Conservation (phyloP, 2,113 vertebrate genomes). For the Lipophrys pholis region DNA sequence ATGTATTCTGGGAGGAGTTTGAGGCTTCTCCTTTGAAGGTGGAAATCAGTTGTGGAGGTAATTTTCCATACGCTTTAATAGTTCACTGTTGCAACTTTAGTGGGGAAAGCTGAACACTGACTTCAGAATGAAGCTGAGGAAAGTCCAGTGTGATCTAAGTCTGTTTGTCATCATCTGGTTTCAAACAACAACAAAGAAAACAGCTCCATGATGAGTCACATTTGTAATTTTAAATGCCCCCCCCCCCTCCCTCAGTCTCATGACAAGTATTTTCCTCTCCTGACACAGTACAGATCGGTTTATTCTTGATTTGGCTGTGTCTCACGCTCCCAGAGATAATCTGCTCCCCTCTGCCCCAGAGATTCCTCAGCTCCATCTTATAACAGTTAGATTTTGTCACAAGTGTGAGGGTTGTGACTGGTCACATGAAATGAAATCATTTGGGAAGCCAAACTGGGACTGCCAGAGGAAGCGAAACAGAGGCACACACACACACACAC, state of each 20-base stretch:
- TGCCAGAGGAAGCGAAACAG: conserved; percentile 45
- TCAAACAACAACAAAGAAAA: neutral
- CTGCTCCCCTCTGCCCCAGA: neutral
- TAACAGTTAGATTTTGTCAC: conserved; percentile 4
- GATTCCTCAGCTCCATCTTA: neutral
- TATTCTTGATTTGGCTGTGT: neutral
- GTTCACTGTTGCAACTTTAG: neutral
- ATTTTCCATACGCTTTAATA: no score
- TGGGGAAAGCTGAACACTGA: no score
- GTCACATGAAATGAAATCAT: conserved; percentile 25
- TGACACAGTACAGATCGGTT: neutral
- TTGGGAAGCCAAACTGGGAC: neutral
- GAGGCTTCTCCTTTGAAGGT: no score
- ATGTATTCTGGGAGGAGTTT: no score
- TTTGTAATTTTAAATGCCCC: conserved; percentile 16
- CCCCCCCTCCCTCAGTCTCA: conserved; percentile 22
- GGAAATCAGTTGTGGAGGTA: no score
- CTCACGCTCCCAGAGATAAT: conserved; percentile 16
- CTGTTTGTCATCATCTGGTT: conserved; percentile 28
- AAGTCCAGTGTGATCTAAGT: neutral
- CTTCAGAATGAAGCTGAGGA: no score
- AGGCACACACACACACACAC: no score
- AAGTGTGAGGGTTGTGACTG: conserved; percentile 7
- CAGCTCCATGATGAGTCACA: conserved; percentile 56
- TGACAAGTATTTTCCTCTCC: conserved; percentile 45